Evolutionary conservation across 2,888 invertebrate species (phyloP), one percentile per base, ranked within the genome.

Genomic region (Acleris literana): DNA sequence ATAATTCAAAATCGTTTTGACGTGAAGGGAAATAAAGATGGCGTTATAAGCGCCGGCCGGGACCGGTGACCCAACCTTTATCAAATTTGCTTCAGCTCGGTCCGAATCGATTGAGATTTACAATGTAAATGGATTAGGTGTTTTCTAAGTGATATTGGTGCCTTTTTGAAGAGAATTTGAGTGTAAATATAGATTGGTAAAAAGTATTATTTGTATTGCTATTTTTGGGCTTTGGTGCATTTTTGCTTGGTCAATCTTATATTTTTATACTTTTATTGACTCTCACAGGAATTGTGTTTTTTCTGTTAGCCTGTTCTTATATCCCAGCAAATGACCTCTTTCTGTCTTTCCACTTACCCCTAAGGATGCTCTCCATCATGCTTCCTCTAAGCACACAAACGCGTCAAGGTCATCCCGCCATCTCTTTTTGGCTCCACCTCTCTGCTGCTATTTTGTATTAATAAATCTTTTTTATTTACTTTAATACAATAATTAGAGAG

Each of bases 31-130:
- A 87, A 88, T 87, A 87, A 87, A 86, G 85, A 85, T 80, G 81
- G 76, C 79, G 76, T 82, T 81, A 83, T 83, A 84, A 81, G 80
- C 76, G 76, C 76, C 74, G 69, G 63, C 63, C 70, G 77, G 80
- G 78, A 73, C 75, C 69, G 71, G 69, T 64, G 78, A 82, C 64
- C 70, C 70, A 81, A 81, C 85, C 87, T 82, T 88, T 85, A 90
- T 90, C 89, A 90, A 90, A 90, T 88, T 87, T 82, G 86, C 87
- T 84, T 90, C 86, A 85, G 71, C 72, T 69, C 70, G 70, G 64
- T 78, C 79, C 75, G 75, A 74, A 78, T 78, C 80, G 79, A 79
- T 80, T 82, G 78, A 78, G 78, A 82, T 81, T 81, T 85, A 85
- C 80, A 81, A 78, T 82, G 79, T 72, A 75, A 72, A 70, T 70